Percentiles rank a stretch among this genome's conserved stretches.
These are phyloP conservation scores for Eristalinus aeneus DNA, from an alignment of 2,888 invertebrate species.

Conservation along the genomic window DNA sequence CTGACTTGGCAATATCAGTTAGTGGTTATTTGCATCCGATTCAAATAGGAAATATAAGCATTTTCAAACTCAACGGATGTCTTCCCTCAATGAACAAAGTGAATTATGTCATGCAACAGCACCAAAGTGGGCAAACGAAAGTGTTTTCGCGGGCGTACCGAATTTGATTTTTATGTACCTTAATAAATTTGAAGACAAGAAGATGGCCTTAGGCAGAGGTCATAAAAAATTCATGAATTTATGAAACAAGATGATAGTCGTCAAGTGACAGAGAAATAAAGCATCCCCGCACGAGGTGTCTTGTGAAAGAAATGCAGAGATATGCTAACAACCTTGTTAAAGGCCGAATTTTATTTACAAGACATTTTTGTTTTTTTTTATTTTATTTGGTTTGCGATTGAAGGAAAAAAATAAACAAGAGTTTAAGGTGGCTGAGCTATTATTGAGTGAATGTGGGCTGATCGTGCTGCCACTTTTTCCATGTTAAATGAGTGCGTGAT, in stretches of 20 bases:
- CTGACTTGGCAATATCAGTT: background rate
- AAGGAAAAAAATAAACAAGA: slow-evolving; percentile 15
- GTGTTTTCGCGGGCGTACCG: slow-evolving; percentile 33
- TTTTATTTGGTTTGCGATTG: background rate
- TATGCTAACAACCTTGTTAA: slow-evolving; percentile 49
- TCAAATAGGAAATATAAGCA: background rate
- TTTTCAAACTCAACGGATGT: background rate
- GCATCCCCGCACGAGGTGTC: slow-evolving; percentile 30
- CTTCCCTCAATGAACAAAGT: background rate
- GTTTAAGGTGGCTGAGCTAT: slow-evolving; percentile 14
- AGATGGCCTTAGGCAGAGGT: slow-evolving; percentile 3
- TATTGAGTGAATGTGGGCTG: slow-evolving; percentile 26
- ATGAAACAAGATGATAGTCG: slow-evolving; percentile 1
- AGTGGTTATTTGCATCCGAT: background rate
- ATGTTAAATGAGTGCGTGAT: slow-evolving; percentile 14
- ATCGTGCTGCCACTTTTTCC: background rate
- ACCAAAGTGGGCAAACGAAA: slow-evolving; percentile 27
- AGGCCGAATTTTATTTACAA: slow-evolving; percentile 25
- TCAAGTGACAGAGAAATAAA: slow-evolving; percentile 31
- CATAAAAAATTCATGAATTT: slow-evolving; percentile 59
- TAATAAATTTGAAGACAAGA: background rate
- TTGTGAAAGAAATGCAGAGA: slow-evolving; percentile 58
- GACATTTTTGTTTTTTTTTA: background rate
- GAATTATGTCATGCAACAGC: slow-evolving; percentile 7
- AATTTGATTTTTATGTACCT: background rate